Evolutionary conservation across 2,888 invertebrate species (phyloP).

Genomic region (Synanthedon formicaeformis): DNA sequence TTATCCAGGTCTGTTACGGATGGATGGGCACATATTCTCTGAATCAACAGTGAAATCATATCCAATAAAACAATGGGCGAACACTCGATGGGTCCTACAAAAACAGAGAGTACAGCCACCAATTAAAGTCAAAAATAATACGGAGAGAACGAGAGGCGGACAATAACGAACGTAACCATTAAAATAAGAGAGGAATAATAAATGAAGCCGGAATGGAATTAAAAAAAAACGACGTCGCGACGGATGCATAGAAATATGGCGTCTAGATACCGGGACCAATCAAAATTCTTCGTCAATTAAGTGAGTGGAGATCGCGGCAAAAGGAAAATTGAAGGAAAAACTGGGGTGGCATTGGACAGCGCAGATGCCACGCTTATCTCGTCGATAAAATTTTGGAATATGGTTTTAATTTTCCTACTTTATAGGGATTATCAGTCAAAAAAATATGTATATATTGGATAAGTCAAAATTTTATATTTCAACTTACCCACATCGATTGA

Average conservation of each 20-base stretch:
- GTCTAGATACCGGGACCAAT: slow-evolving; percentile 53
- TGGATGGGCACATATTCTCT: too few relatives aligned
- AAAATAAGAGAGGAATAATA: slow-evolving; percentile 67
- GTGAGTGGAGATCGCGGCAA: slow-evolving; percentile 61
- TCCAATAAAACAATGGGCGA: slow-evolving; percentile 4
- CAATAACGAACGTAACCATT: slow-evolving; percentile 66
- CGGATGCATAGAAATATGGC: slow-evolving; percentile 66
- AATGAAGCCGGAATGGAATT: slow-evolving; percentile 48
- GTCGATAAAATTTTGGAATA: slow-evolving; percentile 6
- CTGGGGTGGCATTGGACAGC: slow-evolving; percentile 47
- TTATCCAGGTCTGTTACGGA: too few relatives aligned
- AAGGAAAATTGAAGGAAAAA: slow-evolving; percentile 69
- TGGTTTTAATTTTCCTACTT: background rate
- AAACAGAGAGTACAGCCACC: slow-evolving; percentile 18
- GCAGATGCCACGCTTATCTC: slow-evolving; percentile 16
- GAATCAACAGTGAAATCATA: background rate
- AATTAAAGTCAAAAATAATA: slow-evolving; percentile 62
- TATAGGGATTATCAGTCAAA: too few relatives aligned
- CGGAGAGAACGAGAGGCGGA: slow-evolving; percentile 39
- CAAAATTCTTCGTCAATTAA: slow-evolving; percentile 71
- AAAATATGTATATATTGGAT: too few relatives aligned
- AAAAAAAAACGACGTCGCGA: slow-evolving; percentile 37
- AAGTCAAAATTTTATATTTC: too few relatives aligned
- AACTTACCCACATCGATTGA: too few relatives aligned
- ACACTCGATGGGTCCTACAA: slow-evolving; percentile 13